Evolutionary conservation across 2,888 invertebrate genomes (phyloP).

Genomic region (Hylaea fasciaria): DNA sequence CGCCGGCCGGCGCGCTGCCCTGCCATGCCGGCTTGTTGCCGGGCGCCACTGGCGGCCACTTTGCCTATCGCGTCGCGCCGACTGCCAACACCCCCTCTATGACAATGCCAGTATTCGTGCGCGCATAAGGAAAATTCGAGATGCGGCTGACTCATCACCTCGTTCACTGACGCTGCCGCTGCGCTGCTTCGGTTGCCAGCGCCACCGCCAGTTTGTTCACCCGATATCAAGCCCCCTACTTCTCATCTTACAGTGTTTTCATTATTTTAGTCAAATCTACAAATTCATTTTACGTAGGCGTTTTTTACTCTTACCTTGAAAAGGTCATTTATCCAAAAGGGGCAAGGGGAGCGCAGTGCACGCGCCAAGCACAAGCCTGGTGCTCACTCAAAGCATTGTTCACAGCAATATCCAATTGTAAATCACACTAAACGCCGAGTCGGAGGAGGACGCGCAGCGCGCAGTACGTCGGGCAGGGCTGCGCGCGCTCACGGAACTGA

Average conservation of each 20-base stretch:
- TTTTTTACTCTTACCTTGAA: conserved; percentile 69
- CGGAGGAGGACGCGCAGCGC: conserved; percentile 54
- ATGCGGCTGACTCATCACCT: conserved; percentile 75
- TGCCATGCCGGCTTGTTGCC: conserved; percentile 45
- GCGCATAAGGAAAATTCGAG: conserved; percentile 81
- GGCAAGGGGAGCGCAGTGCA: conserved; percentile 38
- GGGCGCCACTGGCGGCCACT: conserved; percentile 11
- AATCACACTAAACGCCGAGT: conserved; percentile 73
- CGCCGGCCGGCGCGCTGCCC: conserved; percentile 29
- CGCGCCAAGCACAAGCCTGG: conserved; percentile 56
- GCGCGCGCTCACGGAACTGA: conserved; percentile 81
- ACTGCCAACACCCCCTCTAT: conserved; percentile 62
- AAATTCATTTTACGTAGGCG: conserved; percentile 46
- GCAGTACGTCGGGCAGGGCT: conserved; percentile 56
- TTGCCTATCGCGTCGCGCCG: conserved; percentile 51
- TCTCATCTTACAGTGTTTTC: conserved; percentile 43
- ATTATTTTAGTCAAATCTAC: conserved; percentile 36
- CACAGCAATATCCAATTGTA: conserved; percentile 76
- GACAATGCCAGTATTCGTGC: conserved; percentile 67
- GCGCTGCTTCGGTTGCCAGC: conserved; percentile 43
- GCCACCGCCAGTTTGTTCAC: conserved; percentile 43
- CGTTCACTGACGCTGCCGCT: conserved; percentile 52
- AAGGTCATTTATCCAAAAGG: conserved; percentile 60
- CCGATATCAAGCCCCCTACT: conserved; percentile 50
- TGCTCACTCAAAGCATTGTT: conserved; percentile 73